A percentile compares a stretch with the other conserved stretches of the same genome.
Evolutionary conservation across 2,797 vertebrate species (phyloP).

Genomic region (Apogon talboti): DNA sequence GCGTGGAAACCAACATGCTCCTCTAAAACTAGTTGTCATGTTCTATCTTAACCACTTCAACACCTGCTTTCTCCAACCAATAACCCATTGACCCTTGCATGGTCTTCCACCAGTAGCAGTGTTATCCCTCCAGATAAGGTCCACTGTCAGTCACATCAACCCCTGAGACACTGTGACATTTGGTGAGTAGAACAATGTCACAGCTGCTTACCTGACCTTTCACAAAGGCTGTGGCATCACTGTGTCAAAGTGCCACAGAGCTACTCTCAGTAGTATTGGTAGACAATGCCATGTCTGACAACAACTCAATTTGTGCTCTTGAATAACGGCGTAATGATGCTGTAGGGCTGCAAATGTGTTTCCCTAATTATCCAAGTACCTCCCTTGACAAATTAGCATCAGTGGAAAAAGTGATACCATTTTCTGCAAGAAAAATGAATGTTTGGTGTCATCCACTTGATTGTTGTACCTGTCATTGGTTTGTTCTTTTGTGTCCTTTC

Average conservation of each 20-base stretch:
- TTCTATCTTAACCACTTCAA: slow-evolving; percentile 4
- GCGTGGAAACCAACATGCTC: too few relatives aligned
- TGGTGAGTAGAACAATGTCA: slow-evolving; percentile 73
- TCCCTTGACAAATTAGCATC: not conserved
- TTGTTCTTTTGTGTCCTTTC: slow-evolving; percentile 7
- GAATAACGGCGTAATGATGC: slow-evolving; percentile 24
- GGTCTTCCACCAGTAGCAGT: slow-evolving; percentile 44
- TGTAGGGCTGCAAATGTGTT: slow-evolving; percentile 1
- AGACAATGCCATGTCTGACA: slow-evolving; percentile 14
- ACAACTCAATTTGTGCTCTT: slow-evolving; percentile 27
- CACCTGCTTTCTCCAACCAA: slow-evolving; percentile 18
- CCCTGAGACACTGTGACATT: slow-evolving; percentile 82
- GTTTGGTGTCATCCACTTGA: not conserved
- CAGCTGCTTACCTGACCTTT: slow-evolving; percentile 79
- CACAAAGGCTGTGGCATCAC: slow-evolving; percentile 44
- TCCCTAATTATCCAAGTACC: slow-evolving; percentile 15
- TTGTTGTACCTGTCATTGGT: slow-evolving; percentile 15
- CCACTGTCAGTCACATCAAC: slow-evolving; percentile 69
- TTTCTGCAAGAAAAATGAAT: slow-evolving; percentile 7
- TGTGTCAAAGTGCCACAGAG: slow-evolving; percentile 24
- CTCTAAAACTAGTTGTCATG: not conserved
- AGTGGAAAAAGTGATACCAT: not conserved
- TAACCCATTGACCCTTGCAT: slow-evolving; percentile 25
- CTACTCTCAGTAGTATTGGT: slow-evolving; percentile 22
- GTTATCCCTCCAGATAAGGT: slow-evolving; percentile 73